phyloP scores from a whole-genome alignment of 2,888 invertebrate genomes.

The Adineta ricciae region DNA sequence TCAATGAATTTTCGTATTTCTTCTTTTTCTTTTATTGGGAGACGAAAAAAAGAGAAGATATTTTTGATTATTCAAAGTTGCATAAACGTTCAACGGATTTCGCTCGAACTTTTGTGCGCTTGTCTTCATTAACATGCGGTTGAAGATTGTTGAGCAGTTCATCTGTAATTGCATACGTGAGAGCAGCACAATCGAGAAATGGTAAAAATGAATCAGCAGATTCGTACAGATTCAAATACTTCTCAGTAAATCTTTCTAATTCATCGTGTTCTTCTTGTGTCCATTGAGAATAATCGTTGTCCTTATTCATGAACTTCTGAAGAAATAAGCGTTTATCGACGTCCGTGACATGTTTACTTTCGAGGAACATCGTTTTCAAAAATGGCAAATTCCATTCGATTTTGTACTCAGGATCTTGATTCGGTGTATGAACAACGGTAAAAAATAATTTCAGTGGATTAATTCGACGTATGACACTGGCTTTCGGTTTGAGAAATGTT shows the following conservation, averaged over 20 bases:
- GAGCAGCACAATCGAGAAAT: background rate
- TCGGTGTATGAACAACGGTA: background rate
- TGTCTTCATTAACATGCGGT: background rate
- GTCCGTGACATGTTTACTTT: background rate
- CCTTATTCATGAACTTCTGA: background rate
- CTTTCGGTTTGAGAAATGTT: background rate
- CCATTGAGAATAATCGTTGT: background rate
- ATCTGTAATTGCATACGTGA: background rate
- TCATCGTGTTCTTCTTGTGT: background rate
- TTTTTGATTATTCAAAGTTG: background rate
- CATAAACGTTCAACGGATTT: background rate
- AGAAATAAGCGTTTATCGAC: background rate
- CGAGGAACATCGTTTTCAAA: background rate
- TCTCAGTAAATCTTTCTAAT: background rate
- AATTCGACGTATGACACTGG: background rate
- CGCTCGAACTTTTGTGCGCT: background rate
- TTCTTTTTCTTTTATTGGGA: background rate
- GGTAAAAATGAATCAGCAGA: background rate
- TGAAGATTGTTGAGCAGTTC: background rate
- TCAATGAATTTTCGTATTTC: background rate
- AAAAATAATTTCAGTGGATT: constrained; percentile 14
- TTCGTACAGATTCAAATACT: background rate
- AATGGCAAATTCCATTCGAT: background rate
- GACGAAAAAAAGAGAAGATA: background rate
- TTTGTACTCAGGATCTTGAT: background rate